Conservation (phyloP, 2,797 vertebrate genomes). For the Thunnus albacares region DNA sequence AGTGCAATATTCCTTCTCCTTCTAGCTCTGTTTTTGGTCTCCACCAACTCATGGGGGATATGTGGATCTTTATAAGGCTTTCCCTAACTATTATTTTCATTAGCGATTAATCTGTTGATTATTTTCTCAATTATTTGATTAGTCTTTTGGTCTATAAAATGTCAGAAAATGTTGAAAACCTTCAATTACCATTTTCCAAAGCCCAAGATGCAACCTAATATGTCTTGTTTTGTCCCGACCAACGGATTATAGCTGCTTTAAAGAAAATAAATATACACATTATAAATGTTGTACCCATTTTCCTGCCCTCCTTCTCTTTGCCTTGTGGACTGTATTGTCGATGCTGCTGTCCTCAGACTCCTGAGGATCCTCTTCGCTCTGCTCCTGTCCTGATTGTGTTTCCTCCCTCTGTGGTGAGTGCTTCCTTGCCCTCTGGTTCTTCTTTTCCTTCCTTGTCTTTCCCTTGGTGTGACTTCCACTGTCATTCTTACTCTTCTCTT, state of each 20-base stretch:
- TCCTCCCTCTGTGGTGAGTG: constrained; percentile 78
- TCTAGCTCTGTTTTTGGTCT: too few relatives aligned
- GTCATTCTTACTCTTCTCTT: constrained; percentile 69
- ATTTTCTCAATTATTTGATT: too few relatives aligned
- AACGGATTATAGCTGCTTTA: not conserved
- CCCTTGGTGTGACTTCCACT: constrained; percentile 62
- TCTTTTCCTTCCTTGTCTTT: constrained; percentile 77
- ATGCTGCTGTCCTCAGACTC: constrained; percentile 52
- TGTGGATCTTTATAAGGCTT: too few relatives aligned
- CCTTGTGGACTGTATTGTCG: constrained; percentile 66
- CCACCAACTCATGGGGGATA: too few relatives aligned
- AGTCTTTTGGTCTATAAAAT: too few relatives aligned
- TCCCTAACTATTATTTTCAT: too few relatives aligned
- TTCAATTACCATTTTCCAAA: too few relatives aligned
- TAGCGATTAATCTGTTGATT: too few relatives aligned
- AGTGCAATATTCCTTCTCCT: too few relatives aligned
- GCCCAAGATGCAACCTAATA: too few relatives aligned
- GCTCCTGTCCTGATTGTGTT: constrained; percentile 40
- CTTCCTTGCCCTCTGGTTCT: constrained; percentile 76
- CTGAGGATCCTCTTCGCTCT: constrained; percentile 41
- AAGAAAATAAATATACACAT: not conserved
- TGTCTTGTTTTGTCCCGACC: too few relatives aligned
- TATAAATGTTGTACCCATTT: constrained; percentile 82
- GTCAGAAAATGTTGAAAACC: too few relatives aligned
- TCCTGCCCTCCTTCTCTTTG: constrained; percentile 73